phyloP scores from a whole-genome alignment of 2,888 invertebrate species.

The Ormyrus thymus region DNA sequence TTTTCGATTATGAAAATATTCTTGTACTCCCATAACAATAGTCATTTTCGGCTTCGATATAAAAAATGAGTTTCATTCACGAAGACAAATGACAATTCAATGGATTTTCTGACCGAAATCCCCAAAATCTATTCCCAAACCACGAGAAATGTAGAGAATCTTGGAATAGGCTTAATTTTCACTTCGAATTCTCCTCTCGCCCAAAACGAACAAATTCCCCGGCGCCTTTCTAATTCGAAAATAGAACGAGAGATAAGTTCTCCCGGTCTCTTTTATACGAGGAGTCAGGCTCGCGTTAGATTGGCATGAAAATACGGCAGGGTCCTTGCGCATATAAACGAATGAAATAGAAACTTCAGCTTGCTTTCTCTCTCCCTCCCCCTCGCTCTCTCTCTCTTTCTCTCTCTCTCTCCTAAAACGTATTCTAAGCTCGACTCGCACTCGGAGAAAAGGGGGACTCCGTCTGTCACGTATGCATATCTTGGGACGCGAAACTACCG shows the following conservation, averaged over 20 bases:
- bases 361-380: not conserved
- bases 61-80: not conserved
- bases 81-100: not conserved
- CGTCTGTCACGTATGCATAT: constrained; percentile 75
- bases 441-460: constrained; percentile 41
- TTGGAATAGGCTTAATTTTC: constrained; percentile 14
- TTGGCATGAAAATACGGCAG: constrained; percentile 49
- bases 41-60: no score
- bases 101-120: no score
- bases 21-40: not conserved
- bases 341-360: constrained; percentile 52
- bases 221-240: constrained; percentile 25
- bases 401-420: constrained; percentile 10
- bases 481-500: constrained; percentile 66
- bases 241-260: constrained; percentile 1
- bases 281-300: constrained; percentile 10
- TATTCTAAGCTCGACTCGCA: constrained; percentile 35
- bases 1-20: constrained; percentile 44
- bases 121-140: no score
- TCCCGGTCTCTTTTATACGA: not conserved
- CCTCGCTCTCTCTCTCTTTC: not conserved
- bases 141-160: not conserved
- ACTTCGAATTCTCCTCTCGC: no score
- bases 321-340: constrained; percentile 44
- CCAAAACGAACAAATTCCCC: no score